A percentile compares a stretch with the other conserved stretches of the same genome.
Conservation (phyloP, 1,140 invertebrate genomes). For the Ceratina japonica region DNA sequence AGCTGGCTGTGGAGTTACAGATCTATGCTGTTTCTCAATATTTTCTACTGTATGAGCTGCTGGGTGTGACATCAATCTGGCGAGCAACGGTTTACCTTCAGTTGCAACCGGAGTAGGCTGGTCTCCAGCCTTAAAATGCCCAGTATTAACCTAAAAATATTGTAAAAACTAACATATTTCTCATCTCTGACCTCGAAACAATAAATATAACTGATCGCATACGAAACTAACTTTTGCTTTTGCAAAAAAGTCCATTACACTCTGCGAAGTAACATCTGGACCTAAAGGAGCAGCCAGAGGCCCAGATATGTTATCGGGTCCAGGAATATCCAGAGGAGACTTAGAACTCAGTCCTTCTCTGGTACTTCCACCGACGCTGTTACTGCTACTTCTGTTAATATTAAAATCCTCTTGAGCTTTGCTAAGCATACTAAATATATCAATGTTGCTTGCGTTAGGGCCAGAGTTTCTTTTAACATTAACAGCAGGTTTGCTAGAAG, state of each 20-base stretch:
- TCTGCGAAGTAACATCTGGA: slow-evolving; percentile 83
- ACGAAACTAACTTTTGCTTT: slow-evolving; percentile 84
- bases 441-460: slow-evolving; percentile 79
- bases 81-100: slow-evolving; percentile 81
- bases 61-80: slow-evolving; percentile 88
- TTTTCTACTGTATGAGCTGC: slow-evolving; percentile 90
- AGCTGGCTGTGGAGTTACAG: slow-evolving; percentile 82
- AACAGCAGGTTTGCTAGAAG: slow-evolving; percentile 59
- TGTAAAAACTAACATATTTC: background rate
- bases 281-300: slow-evolving; percentile 68
- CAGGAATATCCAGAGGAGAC: slow-evolving; percentile 61
- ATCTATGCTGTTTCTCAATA: slow-evolving; percentile 92
- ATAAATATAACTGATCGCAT: background rate
- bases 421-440: slow-evolving; percentile 93
- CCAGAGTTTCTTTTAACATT: slow-evolving; percentile 70
- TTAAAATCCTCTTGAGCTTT: slow-evolving; percentile 92
- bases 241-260: slow-evolving; percentile 92
- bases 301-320: slow-evolving; percentile 62
- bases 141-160: slow-evolving; percentile 71
- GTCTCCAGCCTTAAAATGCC: slow-evolving; percentile 73
- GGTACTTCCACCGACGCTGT: slow-evolving; percentile 62
- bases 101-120: slow-evolving; percentile 76
- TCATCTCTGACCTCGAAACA: background rate
- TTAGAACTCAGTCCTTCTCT: slow-evolving; percentile 49
- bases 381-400: slow-evolving; percentile 77